Conservation (phyloP, 2,113 vertebrate species). For the Rhinolophus sinicus region DNA sequence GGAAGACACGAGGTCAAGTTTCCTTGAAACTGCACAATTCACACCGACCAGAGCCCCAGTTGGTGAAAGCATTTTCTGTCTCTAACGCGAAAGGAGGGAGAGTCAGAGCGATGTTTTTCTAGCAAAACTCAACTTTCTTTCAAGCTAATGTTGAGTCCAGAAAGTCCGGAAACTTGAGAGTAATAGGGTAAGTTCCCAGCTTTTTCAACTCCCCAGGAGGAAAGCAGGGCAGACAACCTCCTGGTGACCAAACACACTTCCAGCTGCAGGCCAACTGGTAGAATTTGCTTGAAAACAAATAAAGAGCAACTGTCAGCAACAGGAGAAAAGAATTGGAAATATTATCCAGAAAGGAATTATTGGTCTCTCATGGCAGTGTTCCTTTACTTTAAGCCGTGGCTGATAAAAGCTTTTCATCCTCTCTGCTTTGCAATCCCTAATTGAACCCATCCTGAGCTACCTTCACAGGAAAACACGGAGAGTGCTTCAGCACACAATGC, state of each 20-base stretch:
- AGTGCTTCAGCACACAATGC: background rate
- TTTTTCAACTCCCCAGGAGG: background rate
- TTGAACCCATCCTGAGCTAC: background rate
- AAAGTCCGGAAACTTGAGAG: background rate
- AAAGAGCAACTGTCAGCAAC: background rate
- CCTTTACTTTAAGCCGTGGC: background rate
- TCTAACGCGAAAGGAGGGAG: background rate
- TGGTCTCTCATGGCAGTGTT: background rate
- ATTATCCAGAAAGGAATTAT: background rate
- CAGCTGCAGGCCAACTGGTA: background rate
- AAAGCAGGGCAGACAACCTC: background rate
- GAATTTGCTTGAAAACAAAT: conserved; percentile 40
- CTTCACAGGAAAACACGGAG: background rate
- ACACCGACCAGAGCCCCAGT: conserved; percentile 24
- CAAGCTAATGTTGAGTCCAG: background rate
- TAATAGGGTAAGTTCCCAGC: background rate
- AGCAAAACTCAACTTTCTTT: conserved; percentile 18
- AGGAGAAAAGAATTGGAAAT: conserved; percentile 2
- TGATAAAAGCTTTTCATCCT: background rate
- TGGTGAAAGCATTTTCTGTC: background rate
- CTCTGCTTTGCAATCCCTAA: background rate
- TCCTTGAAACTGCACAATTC: conserved; percentile 61
- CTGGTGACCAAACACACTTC: background rate
- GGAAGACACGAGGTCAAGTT: conserved; percentile 64
- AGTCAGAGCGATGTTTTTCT: background rate